phyloP scores from a whole-genome alignment of 2,113 vertebrate genomes.

The Psammodynastes pulverulentus region DNA sequence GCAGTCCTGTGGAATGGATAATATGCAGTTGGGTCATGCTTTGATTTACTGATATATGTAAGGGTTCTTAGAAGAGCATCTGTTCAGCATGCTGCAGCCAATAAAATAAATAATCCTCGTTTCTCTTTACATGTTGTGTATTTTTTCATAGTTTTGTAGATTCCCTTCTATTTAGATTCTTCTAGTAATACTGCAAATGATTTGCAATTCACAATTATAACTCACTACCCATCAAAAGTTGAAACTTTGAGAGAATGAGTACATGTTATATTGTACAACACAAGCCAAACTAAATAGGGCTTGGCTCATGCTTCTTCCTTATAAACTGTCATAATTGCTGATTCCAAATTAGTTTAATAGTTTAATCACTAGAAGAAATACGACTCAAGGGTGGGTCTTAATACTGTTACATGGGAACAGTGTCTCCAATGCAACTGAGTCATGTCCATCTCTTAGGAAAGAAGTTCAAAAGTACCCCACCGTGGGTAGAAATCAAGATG shows the following conservation, averaged over 20 bases:
- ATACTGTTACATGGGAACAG: neutral
- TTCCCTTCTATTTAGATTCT: neutral
- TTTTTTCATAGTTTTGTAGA: neutral
- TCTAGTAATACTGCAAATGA: neutral
- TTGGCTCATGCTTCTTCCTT: neutral
- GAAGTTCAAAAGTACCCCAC: too few relatives aligned
- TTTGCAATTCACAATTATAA: neutral
- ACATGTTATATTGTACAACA: neutral
- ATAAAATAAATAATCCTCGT: neutral
- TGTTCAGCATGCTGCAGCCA: neutral
- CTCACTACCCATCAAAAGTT: neutral
- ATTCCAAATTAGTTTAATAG: neutral
- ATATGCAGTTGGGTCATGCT: neutral
- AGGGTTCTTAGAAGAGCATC: neutral
- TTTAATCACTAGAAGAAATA: neutral
- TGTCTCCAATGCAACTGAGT: neutral
- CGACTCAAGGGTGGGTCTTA: neutral
- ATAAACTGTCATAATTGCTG: neutral
- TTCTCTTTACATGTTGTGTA: neutral
- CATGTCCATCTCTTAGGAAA: neutral
- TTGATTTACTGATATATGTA: neutral
- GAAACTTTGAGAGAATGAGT: neutral
- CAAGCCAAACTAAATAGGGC: neutral
- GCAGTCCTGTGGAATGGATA: neutral
- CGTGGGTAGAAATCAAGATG: neutral